Evolutionary conservation across 1,140 invertebrate genomes (phyloP).

Genomic region (Bombus confusus): DNA sequence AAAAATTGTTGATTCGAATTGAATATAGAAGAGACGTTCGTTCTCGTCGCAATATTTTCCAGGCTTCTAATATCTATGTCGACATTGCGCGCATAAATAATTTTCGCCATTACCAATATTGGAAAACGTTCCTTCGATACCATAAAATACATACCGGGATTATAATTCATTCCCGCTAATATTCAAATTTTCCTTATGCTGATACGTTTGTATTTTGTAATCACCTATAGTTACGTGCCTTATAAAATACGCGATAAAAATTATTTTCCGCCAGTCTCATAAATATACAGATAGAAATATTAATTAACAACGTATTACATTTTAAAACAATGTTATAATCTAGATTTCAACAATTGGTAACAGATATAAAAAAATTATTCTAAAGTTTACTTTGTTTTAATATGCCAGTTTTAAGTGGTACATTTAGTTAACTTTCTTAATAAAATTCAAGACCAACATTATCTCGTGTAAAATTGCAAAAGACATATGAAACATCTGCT

Average conservation of each 20-base stretch:
- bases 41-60: constrained; percentile 37
- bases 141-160: constrained; percentile 24
- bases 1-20: constrained; percentile 50
- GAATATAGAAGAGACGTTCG: constrained; percentile 45
- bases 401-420: neutral
- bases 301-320: neutral
- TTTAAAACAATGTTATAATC: neutral
- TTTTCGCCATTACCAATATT: constrained; percentile 44
- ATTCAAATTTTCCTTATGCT: constrained; percentile 12
- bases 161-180: constrained; percentile 23
- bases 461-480: neutral
- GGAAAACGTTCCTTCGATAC: constrained; percentile 39
- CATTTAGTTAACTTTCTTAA: neutral
- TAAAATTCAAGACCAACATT: neutral
- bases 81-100: constrained; percentile 41
- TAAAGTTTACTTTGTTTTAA: neutral
- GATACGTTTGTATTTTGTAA: neutral
- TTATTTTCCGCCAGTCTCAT: neutral
- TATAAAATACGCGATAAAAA: neutral
- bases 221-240: too few relatives aligned
- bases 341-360: neutral
- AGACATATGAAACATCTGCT: neutral
- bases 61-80: constrained; percentile 30
- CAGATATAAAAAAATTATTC: neutral
- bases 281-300: neutral